Conservation (phyloP, 2,888 invertebrate species). For the Tanaodytes sp. region DNA sequence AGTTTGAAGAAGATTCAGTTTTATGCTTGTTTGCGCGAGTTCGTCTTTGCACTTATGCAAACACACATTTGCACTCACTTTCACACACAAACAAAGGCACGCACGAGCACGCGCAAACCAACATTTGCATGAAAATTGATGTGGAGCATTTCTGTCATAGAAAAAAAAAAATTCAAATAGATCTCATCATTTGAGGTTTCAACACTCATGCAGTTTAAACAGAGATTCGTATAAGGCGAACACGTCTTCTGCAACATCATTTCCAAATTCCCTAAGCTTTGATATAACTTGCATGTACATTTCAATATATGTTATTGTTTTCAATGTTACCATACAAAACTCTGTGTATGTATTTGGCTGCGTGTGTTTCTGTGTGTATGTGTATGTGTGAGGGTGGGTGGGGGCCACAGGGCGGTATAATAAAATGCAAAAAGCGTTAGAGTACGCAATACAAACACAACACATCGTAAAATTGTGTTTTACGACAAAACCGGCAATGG, state of each 20-base stretch:
- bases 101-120: too few relatives aligned
- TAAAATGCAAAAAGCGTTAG: constrained; percentile 55
- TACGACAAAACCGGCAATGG: constrained; percentile 45
- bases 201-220: constrained; percentile 3
- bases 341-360: constrained; percentile 54
- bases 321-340: constrained; percentile 55
- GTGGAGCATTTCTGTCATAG: too few relatives aligned
- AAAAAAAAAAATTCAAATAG: too few relatives aligned
- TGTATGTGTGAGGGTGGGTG: too few relatives aligned
- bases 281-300: constrained; percentile 56
- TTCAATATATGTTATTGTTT: constrained; percentile 47
- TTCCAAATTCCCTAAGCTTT: constrained; percentile 39
- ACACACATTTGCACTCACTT: too few relatives aligned
- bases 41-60: too few relatives aligned
- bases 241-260: constrained; percentile 42
- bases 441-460: constrained; percentile 52
- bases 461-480: constrained; percentile 44
- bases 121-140: too few relatives aligned
- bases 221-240: constrained; percentile 48
- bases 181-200: background rate
- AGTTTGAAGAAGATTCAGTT: too few relatives aligned
- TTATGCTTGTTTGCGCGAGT: too few relatives aligned
- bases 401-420: too few relatives aligned
- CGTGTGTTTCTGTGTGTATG: constrained; percentile 54
- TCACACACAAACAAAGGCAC: too few relatives aligned